phyloP scores from a whole-genome alignment of 2,888 invertebrate genomes.

The Autographa gamma region DNA sequence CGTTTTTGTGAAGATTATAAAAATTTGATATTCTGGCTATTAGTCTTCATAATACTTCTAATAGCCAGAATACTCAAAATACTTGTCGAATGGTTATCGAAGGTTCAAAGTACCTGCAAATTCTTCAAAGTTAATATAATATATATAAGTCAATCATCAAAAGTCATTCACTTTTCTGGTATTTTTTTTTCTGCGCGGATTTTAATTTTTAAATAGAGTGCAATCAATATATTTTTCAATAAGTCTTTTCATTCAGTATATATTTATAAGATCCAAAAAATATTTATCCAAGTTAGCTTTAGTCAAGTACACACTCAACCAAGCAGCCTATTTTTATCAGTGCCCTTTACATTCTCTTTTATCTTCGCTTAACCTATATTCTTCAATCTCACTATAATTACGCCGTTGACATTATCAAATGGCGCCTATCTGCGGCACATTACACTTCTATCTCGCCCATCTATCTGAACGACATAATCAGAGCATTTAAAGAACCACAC shows the following conservation, averaged over 20 bases:
- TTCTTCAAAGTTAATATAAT: too few relatives aligned
- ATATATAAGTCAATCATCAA: too few relatives aligned
- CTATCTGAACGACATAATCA: slow-evolving; percentile 26
- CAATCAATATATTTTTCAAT: too few relatives aligned
- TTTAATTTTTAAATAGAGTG: too few relatives aligned
- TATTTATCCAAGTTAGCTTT: neutral
- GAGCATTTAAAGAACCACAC: slow-evolving; percentile 41
- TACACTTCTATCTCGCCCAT: slow-evolving; percentile 8
- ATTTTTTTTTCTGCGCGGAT: too few relatives aligned
- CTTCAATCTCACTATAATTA: neutral
- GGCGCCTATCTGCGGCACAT: slow-evolving; percentile 8
- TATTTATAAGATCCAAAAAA: too few relatives aligned
- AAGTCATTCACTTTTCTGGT: too few relatives aligned
- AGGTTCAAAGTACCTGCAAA: too few relatives aligned
- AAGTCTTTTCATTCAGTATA: too few relatives aligned
- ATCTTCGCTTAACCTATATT: slow-evolving; percentile 7
- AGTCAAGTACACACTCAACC: neutral
- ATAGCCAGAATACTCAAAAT: too few relatives aligned
- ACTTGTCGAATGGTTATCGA: too few relatives aligned
- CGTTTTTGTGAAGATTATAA: neutral
- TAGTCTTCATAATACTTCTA: too few relatives aligned
- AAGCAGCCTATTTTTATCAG: neutral
- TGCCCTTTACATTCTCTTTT: neutral
- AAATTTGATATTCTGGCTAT: neutral
- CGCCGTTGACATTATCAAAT: slow-evolving; percentile 14